Evolutionary conservation across 92 coral and sea anemone species (phyloP).

Genomic region (Porites cylindrica): DNA sequence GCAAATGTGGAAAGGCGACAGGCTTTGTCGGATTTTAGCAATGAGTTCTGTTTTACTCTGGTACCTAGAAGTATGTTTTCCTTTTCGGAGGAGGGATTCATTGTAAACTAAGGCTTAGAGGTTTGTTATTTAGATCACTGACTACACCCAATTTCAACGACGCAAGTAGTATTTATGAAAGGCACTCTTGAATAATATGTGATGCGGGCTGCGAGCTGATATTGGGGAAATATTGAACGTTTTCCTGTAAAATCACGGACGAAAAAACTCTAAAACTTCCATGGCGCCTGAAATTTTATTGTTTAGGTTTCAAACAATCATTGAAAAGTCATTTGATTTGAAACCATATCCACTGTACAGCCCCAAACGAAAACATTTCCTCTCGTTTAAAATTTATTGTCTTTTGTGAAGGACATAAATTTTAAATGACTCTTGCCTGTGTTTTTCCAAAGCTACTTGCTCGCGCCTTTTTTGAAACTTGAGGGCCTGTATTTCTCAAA

Average conservation of each 20-base stretch:
- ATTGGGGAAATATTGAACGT: neutral
- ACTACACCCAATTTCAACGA: neutral
- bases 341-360: neutral
- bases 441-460: neutral
- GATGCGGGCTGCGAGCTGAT: neutral
- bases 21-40: neutral
- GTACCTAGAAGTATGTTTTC: neutral
- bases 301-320: neutral
- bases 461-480: neutral
- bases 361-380: neutral
- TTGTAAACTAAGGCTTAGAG: neutral
- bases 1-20: neutral
- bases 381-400: neutral
- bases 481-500: no score
- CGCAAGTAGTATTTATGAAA: neutral
- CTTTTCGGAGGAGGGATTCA: no score
- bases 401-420: neutral
- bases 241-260: neutral
- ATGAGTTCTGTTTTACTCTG: neutral
- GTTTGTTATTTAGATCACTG: neutral
- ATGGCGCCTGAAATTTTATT: neutral
- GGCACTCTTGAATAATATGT: no score
- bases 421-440: neutral
- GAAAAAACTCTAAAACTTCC: neutral
- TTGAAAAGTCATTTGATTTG: neutral